Evolutionary conservation across 2,113 vertebrate genomes (phyloP).

Genomic region (Gymnogyps californianus): DNA sequence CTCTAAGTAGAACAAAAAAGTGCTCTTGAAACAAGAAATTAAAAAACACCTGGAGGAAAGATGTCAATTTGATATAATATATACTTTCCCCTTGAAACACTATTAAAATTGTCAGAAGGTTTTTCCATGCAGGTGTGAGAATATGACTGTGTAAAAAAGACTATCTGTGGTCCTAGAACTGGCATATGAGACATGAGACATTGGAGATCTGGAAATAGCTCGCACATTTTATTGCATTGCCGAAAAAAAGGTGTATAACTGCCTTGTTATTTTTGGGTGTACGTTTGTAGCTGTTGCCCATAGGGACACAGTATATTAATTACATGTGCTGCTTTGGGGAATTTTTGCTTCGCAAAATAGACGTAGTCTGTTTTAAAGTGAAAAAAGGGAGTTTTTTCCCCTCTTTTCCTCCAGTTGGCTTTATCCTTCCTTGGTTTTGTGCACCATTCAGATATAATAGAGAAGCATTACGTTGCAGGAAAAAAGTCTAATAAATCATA

Average conservation of each 20-base stretch:
- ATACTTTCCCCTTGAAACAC: not conserved
- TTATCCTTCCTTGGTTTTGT: conserved; percentile 2
- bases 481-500: conserved; percentile 43
- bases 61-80: not conserved
- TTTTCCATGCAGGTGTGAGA: not conserved
- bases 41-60: not conserved
- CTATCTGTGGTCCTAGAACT: not conserved
- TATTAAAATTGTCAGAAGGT: not conserved
- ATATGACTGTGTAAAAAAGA: not conserved
- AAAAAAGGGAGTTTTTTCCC: not conserved
- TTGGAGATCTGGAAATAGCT: not conserved
- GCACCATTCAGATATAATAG: not conserved
- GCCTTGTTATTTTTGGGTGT: not conserved
- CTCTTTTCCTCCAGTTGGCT: not conserved
- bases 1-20: not conserved
- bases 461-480: not conserved
- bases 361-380: not conserved
- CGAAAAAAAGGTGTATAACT: not conserved
- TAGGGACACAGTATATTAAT: not conserved
- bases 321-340: not conserved
- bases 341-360: not conserved
- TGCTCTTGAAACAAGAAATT: not conserved
- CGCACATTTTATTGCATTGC: not conserved
- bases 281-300: not conserved
- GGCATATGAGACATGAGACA: not conserved